Base-by-base conservation (phyloP, 2,797 vertebrate species). In the Enteromius fasciolatus region DNA sequence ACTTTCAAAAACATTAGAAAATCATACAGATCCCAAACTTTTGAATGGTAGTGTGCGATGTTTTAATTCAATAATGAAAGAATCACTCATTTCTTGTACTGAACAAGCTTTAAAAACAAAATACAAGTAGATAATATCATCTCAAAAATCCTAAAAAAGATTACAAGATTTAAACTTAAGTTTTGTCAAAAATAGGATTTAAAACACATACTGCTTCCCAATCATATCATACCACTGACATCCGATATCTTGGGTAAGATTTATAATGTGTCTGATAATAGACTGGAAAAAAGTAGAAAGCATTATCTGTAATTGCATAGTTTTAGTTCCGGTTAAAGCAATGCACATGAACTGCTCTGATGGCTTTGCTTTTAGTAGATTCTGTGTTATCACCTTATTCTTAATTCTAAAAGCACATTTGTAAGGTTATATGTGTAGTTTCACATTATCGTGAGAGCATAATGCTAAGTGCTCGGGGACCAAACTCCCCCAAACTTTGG, bases 391-490 rank as follows among this genome's bases (percentile, higher is more conserved):
- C 86, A 83, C 82, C 83, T 85, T 83, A 66, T 87, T 83, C 77
- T 76, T 87, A 87, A 87, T 83, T 81, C 83, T 87, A 85, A 87
- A 87, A 87, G 86, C 86, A 85, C 83, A 80, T 78, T 77, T 25
- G 66, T 74, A 69, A 68, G 80, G 70, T 75, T 68, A 81, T 79
- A 48, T 44, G 69, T 23, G 52, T 63, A 33, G 33, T 23, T 77
- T 50, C 83, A 82, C 80, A 85, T 87, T 87, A 87, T 83, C 67
- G 76, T 80, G 77, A 87, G 59, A 87, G 86, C 86, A 83, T 54
- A 77, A 69, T 74, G 69, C 44, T 61, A n/a, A 85, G 80, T 73
- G 83, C 76, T 80, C 80, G 14, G 70, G 57, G 76, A 78, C 57
- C 59, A 25, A 44, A 54, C 67, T 78, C 78, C 33, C 39, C 28